These are phyloP conservation scores for Percopsis omiscomaycus DNA, from an alignment of 2,797 vertebrate genomes.

Conservation along the genomic window DNA sequence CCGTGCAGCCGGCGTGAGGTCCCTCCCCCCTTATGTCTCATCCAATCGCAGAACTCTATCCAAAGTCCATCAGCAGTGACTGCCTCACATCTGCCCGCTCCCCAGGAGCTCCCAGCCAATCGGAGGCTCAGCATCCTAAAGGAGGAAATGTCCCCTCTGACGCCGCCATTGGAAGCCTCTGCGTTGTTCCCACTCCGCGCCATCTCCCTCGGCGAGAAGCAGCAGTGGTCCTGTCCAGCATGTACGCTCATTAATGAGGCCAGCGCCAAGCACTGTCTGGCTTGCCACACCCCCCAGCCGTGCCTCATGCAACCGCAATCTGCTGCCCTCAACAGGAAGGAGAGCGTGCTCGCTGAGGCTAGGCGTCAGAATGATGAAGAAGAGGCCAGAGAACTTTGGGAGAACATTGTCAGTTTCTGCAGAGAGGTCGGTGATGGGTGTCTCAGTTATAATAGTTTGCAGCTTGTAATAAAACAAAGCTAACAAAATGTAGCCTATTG, in stretches of 20 bases:
- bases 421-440: slow-evolving; percentile 75
- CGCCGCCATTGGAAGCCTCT: slow-evolving; percentile 27
- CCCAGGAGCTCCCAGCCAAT: slow-evolving; percentile 64
- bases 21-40: slow-evolving; percentile 58
- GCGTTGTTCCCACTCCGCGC: background rate
- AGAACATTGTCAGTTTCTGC: slow-evolving; percentile 87
- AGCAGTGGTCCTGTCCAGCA: slow-evolving; percentile 83
- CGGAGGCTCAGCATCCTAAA: slow-evolving; percentile 69
- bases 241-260: slow-evolving; percentile 83
- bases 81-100: slow-evolving; percentile 74
- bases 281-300: slow-evolving; percentile 82
- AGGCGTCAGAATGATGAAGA: slow-evolving; percentile 84
- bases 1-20: slow-evolving; percentile 86
- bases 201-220: background rate
- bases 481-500: too few relatives aligned
- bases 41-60: slow-evolving; percentile 65
- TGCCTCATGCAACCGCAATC: slow-evolving; percentile 62
- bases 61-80: slow-evolving; percentile 58
- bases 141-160: slow-evolving; percentile 52
- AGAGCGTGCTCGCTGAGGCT: slow-evolving; percentile 84
- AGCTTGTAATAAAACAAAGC: too few relatives aligned
- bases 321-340: slow-evolving; percentile 70
- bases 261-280: slow-evolving; percentile 77
- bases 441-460: too few relatives aligned
- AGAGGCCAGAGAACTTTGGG: slow-evolving; percentile 86